phyloP scores from a whole-genome alignment of 2,113 vertebrate species.

The Etheostoma spectabile region DNA sequence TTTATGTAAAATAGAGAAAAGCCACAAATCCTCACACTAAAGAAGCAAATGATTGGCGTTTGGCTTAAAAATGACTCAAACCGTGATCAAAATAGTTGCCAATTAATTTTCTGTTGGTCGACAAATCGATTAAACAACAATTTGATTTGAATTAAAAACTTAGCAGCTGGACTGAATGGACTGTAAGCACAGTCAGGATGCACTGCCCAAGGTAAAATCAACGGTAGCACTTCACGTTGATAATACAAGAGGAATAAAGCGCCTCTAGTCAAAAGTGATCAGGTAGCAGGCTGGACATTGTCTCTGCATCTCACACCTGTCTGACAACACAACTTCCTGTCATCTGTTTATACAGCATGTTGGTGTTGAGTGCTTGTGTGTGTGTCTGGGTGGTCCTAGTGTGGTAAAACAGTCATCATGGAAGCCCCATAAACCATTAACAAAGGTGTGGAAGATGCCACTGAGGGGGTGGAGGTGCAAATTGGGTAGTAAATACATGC shows the following conservation, averaged over 20 bases:
- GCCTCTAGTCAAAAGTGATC: not conserved
- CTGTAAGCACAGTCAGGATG: not conserved
- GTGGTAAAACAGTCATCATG: slow-evolving; percentile 42
- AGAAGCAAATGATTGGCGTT: not conserved
- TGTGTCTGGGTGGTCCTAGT: slow-evolving; percentile 30
- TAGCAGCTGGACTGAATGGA: too few relatives aligned
- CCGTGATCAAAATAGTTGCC: not conserved
- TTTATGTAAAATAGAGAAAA: not conserved
- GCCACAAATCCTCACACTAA: not conserved
- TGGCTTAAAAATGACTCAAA: not conserved
- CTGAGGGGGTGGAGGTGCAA: slow-evolving; percentile 25
- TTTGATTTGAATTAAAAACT: not conserved
- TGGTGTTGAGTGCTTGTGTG: slow-evolving; percentile 7
- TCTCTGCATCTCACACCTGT: slow-evolving; percentile 39
- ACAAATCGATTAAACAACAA: not conserved
- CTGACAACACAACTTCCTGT: slow-evolving; percentile 45
- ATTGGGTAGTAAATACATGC: slow-evolving; percentile 5
- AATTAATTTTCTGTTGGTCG: not conserved
- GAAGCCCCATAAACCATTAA: slow-evolving; percentile 55
- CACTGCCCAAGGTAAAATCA: not conserved
- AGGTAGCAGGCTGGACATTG: not conserved
- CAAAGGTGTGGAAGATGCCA: slow-evolving; percentile 52
- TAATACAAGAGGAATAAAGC: not conserved
- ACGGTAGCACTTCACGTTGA: not conserved
- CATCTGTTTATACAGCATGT: slow-evolving; percentile 25